Conservation (phyloP, 2,797 vertebrate genomes). For the Eulemur albifrons region DNA sequence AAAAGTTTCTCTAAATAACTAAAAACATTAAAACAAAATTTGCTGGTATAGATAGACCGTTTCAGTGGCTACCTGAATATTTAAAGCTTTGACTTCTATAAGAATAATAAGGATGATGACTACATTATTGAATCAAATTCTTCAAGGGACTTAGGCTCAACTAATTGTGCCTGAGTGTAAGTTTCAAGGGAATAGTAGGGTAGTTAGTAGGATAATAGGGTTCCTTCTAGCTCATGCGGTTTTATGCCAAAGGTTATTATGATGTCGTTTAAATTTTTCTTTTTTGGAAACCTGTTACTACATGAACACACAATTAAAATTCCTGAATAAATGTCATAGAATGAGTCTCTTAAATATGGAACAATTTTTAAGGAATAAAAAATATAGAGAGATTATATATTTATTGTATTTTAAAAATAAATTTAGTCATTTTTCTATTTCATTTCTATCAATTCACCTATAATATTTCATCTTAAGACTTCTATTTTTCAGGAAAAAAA, state of each 20-base stretch:
- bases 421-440: background rate
- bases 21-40: conserved; percentile 1
- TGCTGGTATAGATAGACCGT: background rate
- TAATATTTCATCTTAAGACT: background rate
- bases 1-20: conserved; percentile 48
- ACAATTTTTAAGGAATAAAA: background rate
- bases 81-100: background rate
- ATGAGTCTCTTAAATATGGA: background rate
- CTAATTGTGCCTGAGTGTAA: background rate
- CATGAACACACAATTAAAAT: background rate
- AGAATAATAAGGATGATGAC: background rate
- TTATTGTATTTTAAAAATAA: background rate
- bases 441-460: background rate
- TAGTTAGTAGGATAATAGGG: background rate
- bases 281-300: background rate
- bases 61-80: background rate
- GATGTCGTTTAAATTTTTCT: background rate
- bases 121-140: background rate
- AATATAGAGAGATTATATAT: background rate
- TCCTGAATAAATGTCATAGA: background rate
- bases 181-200: background rate
- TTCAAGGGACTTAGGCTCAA: background rate
- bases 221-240: background rate
- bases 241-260: background rate
- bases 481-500: conserved; percentile 26